Conservation (phyloP, 2,888 invertebrate species). For the Drosophila limbata region DNA sequence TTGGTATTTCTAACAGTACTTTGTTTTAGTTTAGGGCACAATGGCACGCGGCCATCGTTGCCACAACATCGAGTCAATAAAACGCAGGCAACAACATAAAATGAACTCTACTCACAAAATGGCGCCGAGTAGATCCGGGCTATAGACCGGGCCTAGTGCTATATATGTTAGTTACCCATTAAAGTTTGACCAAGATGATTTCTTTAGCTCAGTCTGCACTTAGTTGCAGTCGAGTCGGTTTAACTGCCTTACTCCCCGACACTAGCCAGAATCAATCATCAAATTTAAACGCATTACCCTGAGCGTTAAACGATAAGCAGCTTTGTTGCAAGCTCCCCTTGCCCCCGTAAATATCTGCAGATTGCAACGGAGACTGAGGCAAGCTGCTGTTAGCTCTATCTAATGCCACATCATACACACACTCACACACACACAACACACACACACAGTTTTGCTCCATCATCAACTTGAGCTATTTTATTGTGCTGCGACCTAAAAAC, state of each 20-base stretch:
- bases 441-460: conserved; percentile 45
- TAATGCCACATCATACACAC: conserved; percentile 34
- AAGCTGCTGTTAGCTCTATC: conserved; percentile 53
- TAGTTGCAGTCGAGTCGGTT: conserved; percentile 65
- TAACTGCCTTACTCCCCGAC: neutral
- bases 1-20: conserved; percentile 72
- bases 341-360: neutral
- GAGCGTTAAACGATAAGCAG: conserved; percentile 78
- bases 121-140: conserved; percentile 54
- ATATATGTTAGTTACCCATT: conserved; percentile 40
- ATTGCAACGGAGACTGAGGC: conserved; percentile 10
- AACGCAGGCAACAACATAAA: conserved; percentile 79
- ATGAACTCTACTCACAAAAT: conserved; percentile 59
- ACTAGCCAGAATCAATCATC: conserved; percentile 69
- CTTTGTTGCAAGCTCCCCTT: conserved; percentile 66
- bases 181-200: conserved; percentile 61
- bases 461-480: conserved; percentile 74
- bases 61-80: conserved; percentile 71
- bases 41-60: conserved; percentile 59
- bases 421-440: conserved; percentile 18
- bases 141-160: conserved; percentile 19
- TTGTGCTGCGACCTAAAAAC: conserved; percentile 65
- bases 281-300: conserved; percentile 77
- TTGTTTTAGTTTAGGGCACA: conserved; percentile 78
- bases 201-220: conserved; percentile 52